phyloP scores from a whole-genome alignment of 2,888 invertebrate species.

The Protophormia terraenovae region DNA sequence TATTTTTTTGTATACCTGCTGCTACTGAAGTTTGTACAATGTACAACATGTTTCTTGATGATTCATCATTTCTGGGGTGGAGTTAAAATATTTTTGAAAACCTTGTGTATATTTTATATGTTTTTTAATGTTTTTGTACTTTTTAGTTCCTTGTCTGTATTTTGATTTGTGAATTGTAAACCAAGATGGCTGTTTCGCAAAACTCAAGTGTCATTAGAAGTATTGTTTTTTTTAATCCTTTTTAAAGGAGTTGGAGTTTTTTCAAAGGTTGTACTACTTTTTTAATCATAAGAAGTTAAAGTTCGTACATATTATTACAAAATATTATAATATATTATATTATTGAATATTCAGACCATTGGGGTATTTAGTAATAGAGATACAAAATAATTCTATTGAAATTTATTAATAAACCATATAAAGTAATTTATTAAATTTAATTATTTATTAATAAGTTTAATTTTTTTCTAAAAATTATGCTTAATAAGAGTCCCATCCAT shows the following conservation, averaged over 20 bases:
- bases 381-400: no score
- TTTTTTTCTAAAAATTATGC: no score
- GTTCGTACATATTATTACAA: no score
- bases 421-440: no score
- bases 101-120: neutral
- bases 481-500: no score
- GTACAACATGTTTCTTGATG: slow-evolving; percentile 60
- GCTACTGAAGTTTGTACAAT: slow-evolving; percentile 35
- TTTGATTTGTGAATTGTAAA: slow-evolving; percentile 56
- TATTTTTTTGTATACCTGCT: slow-evolving; percentile 47
- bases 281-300: no score
- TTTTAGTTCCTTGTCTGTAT: slow-evolving; percentile 7
- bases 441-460: no score
- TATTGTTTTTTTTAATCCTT: slow-evolving; percentile 13
- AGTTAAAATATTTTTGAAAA: slow-evolving; percentile 58
- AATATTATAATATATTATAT: no score
- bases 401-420: no score
- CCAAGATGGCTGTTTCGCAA: slow-evolving; percentile 62
- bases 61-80: slow-evolving; percentile 70
- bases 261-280: no score
- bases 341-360: no score
- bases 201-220: slow-evolving; percentile 29
- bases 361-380: no score
- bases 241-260: neutral
- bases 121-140: slow-evolving; percentile 18